A percentile compares a stretch with the other conserved stretches of the same genome.
Conservation (phyloP, 2,113 vertebrate species). For the Rhinolophus ferrumequinum region DNA sequence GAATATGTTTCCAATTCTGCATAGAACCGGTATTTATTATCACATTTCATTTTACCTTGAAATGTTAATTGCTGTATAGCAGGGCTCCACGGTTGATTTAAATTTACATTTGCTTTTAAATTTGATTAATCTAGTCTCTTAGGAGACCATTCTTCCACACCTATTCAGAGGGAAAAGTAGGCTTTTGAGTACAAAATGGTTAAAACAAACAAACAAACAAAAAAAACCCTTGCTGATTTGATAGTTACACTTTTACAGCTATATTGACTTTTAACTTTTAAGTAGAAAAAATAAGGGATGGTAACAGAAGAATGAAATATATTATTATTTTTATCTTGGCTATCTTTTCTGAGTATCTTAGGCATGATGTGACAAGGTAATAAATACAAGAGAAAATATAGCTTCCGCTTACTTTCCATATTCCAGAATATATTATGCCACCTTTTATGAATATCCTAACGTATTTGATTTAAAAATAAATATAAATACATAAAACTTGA, state of each 20-base stretch:
- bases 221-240: background rate
- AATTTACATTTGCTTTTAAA: constrained; percentile 75
- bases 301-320: constrained; percentile 12
- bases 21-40: constrained; percentile 60
- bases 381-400: background rate
- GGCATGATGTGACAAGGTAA: background rate
- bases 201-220: background rate
- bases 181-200: constrained; percentile 9
- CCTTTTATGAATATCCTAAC: background rate
- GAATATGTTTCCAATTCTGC: constrained; percentile 55
- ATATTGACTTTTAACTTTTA: constrained; percentile 54
- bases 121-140: constrained; percentile 78
- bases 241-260: constrained; percentile 20
- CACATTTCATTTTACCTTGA: constrained; percentile 73
- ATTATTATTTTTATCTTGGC: background rate
- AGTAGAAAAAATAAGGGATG: constrained; percentile 34
- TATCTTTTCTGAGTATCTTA: background rate
- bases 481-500: background rate
- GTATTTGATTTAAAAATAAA: background rate
- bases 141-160: constrained; percentile 55
- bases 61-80: constrained; percentile 77
- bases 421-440: background rate
- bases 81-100: constrained; percentile 72
- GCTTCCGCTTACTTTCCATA: background rate
- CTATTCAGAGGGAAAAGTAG: constrained; percentile 62